Conservation (phyloP, 1,140 invertebrate species). For the Hyles vespertilio region DNA sequence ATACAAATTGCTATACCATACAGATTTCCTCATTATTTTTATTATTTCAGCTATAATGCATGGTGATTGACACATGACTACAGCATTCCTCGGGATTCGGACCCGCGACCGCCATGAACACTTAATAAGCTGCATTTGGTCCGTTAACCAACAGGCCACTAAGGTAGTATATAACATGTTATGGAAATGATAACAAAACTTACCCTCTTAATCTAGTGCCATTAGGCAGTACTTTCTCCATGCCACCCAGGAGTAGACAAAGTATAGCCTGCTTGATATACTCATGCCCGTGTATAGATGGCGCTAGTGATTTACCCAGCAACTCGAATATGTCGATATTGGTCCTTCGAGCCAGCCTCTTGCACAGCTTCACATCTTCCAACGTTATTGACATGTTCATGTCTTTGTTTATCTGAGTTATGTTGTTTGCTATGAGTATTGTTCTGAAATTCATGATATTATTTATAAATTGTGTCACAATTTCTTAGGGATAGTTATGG, state of each 20-base stretch:
- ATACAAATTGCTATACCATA: too few relatives aligned
- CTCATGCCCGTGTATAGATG: slow-evolving; percentile 98
- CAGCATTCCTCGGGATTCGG: too few relatives aligned
- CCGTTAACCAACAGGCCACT: too few relatives aligned
- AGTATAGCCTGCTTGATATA: slow-evolving; percentile 98
- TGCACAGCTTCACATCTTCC: slow-evolving; percentile 94
- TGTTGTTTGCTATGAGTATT: slow-evolving; percentile 95
- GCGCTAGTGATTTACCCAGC: slow-evolving; percentile 94
- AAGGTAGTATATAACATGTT: too few relatives aligned
- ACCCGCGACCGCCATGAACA: too few relatives aligned
- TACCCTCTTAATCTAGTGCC: slow-evolving; percentile 96
- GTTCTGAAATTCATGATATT: slow-evolving; percentile 80
- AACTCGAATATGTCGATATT: slow-evolving; percentile 92
- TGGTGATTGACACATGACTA: too few relatives aligned
- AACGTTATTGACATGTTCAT: slow-evolving; percentile 87
- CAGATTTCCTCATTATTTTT: too few relatives aligned
- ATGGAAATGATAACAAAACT: slow-evolving; percentile 16
- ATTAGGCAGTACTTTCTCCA: slow-evolving; percentile 96
- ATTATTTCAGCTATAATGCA: too few relatives aligned
- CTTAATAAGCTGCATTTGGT: too few relatives aligned
- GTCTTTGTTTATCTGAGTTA: slow-evolving; percentile 94
- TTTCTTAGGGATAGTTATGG: background rate
- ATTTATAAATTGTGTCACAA: background rate
- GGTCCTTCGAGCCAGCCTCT: slow-evolving; percentile 87
- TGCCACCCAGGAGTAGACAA: slow-evolving; percentile 95